Evolutionary conservation across 2,888 invertebrate genomes (phyloP).

Genomic region (Drosophila tanythrix): DNA sequence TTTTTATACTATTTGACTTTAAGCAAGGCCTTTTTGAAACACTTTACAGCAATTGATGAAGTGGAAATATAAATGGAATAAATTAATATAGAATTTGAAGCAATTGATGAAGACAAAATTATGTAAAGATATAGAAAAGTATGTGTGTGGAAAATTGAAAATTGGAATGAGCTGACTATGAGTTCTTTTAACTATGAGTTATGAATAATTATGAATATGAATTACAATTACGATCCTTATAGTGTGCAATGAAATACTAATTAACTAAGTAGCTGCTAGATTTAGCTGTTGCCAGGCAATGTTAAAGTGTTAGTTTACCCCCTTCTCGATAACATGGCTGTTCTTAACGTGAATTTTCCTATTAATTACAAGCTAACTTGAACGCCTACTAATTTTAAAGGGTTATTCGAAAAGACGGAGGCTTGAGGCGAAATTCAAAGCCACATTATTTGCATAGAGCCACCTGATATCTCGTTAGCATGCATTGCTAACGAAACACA

Average conservation of each 20-base stretch:
- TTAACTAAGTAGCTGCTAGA: neutral
- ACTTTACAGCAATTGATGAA: neutral
- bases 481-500: conserved; percentile 65
- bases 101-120: too few relatives aligned
- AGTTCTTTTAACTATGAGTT: neutral
- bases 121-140: neutral
- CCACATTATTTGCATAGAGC: conserved; percentile 44
- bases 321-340: neutral
- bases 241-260: neutral
- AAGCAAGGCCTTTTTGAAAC: conserved; percentile 21
- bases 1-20: conserved; percentile 35
- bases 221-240: neutral
- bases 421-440: conserved; percentile 34
- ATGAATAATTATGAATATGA: neutral
- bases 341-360: neutral
- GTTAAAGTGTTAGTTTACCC: neutral
- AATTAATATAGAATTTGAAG: neutral
- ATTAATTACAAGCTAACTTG: neutral
- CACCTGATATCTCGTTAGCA: conserved; percentile 78
- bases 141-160: neutral
- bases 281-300: neutral
- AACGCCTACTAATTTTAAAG: conserved; percentile 20
- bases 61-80: neutral
- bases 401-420: conserved; percentile 19
- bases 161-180: neutral